A percentile compares a stretch with the other conserved stretches of the same genome.
These are phyloP conservation scores for Brachynemurus nebulosus DNA, from an alignment of 2,888 invertebrate genomes.

Conservation along the genomic window DNA sequence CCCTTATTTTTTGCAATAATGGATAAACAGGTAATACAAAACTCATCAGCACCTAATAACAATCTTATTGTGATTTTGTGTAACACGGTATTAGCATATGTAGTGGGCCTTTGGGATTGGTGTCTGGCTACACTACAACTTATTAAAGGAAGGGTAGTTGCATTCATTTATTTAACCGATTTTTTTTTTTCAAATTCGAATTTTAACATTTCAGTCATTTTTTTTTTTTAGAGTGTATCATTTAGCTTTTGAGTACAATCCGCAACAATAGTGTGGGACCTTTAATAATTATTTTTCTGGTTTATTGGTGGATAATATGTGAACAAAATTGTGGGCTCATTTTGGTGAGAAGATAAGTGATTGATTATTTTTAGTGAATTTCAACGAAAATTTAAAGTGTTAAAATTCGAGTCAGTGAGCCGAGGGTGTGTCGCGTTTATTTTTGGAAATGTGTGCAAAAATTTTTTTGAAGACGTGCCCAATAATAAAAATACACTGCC, in stretches of 20 bases:
- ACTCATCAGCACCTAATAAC: neutral
- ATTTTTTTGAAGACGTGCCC: too few species aligned
- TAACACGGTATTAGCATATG: constrained; percentile 3
- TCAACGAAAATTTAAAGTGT: too few species aligned
- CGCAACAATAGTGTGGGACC: too few species aligned
- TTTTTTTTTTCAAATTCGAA: neutral
- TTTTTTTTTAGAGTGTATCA: neutral
- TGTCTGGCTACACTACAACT: neutral
- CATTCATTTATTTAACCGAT: neutral
- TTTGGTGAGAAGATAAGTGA: too few species aligned
- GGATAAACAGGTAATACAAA: constrained; percentile 14
- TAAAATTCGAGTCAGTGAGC: too few species aligned
- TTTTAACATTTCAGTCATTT: neutral
- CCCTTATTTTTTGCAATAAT: constrained; percentile 9
- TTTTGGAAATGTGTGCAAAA: too few species aligned
- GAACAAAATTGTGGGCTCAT: too few species aligned
- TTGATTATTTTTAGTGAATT: too few species aligned
- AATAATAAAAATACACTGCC: too few species aligned
- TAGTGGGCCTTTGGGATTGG: constrained; percentile 2
- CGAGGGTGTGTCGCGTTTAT: too few species aligned
- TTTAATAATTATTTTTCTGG: too few species aligned
- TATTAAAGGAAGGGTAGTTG: neutral
- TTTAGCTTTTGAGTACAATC: neutral
- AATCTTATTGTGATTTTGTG: constrained; percentile 4
- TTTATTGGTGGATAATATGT: too few species aligned